These are phyloP conservation scores for Semicossyphus pulcher DNA, from an alignment of 2,113 vertebrate species.

Conservation along the genomic window DNA sequence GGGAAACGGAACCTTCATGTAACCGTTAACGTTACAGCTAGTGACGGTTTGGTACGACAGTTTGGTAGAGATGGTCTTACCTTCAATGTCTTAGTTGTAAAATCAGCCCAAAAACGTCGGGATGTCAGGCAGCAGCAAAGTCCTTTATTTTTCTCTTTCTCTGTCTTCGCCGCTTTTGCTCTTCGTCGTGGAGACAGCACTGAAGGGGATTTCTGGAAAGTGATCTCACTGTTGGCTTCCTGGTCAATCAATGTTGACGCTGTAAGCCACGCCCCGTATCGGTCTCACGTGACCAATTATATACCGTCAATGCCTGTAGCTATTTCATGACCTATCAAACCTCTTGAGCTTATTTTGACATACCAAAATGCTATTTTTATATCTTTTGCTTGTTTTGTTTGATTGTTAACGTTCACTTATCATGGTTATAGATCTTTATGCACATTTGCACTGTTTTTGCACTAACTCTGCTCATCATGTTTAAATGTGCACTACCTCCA, in stretches of 20 bases:
- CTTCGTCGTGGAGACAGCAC: conserved; percentile 3
- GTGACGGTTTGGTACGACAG: not conserved
- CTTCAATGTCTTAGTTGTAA: conserved; percentile 18
- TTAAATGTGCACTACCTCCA: too few relatives aligned
- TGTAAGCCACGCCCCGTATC: conserved; percentile 37
- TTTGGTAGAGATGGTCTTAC: conserved; percentile 24
- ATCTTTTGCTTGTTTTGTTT: not conserved
- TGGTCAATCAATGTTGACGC: conserved; percentile 62
- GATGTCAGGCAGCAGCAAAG: not conserved
- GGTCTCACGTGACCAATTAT: conserved; percentile 25
- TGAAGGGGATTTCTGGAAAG: conserved; percentile 73
- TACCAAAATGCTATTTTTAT: not conserved
- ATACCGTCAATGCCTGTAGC: not conserved
- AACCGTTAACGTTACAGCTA: not conserved
- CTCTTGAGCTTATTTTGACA: too few relatives aligned
- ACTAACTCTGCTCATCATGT: too few relatives aligned
- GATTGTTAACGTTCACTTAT: too few relatives aligned
- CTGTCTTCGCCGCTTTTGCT: conserved; percentile 1
- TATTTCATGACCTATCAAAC: not conserved
- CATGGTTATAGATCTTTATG: too few relatives aligned
- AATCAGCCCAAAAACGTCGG: not conserved
- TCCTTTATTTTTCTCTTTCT: not conserved
- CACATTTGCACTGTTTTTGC: too few relatives aligned
- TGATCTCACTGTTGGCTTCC: conserved; percentile 74
- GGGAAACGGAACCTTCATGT: conserved; percentile 15